Base-by-base conservation (phyloP, 2,113 vertebrate species). In the Passer domesticus region DNA sequence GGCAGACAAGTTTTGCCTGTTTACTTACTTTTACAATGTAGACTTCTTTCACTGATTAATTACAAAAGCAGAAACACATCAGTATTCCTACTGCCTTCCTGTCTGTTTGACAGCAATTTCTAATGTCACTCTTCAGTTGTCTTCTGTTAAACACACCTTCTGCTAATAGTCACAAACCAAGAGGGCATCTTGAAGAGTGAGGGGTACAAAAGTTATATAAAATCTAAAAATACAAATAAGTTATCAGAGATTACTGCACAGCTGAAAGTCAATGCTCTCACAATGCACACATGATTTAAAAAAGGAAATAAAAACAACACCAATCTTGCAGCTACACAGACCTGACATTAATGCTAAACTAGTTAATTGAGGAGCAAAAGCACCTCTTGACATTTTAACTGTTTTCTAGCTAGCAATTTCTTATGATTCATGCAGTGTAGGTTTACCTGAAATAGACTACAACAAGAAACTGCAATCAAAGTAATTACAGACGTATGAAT, bases 321-420 rank as follows among this genome's bases (percentile, higher is more conserved):
- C 2, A 25, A 17, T 46, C 23, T 64, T 58, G 68, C 4, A 81
- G 31, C 17, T 37, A 66, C 46, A 31, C 1, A 76, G 41, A 73
- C 27, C 28, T 77, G 13, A 83, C 37, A 46, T 53, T 53, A 78
- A 83, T 28, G 22, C 7, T 76, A 46, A 87, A 86, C 22, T 46
- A 83, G 41, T 59, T 80, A 77, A 73, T 63, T 77, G 31, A 66
- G 63, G 37, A 92, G 53, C 28, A 77, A 83, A 96, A 94, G 67
- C 68, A 93, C 33, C 68, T 86, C 88, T 93, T 86, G 79, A 93
- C 88, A 73, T 79, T 88, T 3, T 68, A 89, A 60, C 46, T 59
- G 47, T 83, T 85, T 85, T 88, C 79, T 69, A 73, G 72, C 28
- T 59, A 69, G 55, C 39, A 88, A 95, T 83, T 92, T 90, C 30